phyloP scores from a whole-genome alignment of 2,888 invertebrate genomes.

The Encarsia formosa region DNA sequence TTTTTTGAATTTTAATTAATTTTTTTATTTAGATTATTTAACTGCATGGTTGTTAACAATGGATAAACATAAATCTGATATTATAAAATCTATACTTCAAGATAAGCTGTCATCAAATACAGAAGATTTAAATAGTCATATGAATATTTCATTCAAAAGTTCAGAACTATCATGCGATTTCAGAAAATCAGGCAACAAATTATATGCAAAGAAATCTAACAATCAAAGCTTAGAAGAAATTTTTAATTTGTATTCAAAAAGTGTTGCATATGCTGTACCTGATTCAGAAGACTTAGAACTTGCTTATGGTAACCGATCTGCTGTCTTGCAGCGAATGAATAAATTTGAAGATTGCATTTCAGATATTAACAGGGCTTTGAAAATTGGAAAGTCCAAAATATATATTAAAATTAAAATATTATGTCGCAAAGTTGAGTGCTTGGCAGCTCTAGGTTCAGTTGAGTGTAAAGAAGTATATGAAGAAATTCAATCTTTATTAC shows the following conservation, averaged over 20 bases:
- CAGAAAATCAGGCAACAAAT: too few species aligned
- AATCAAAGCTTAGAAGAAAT: background rate
- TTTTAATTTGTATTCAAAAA: constrained; percentile 56
- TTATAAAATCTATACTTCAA: too few species aligned
- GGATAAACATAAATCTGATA: too few species aligned
- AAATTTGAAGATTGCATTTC: constrained; percentile 62
- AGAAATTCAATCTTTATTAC: background rate
- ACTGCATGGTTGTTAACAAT: too few species aligned
- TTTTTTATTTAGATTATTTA: too few species aligned
- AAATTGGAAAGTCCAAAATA: constrained; percentile 58
- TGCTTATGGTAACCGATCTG: constrained; percentile 73
- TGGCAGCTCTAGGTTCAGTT: constrained; percentile 31
- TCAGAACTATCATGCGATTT: too few species aligned
- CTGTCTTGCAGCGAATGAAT: constrained; percentile 62
- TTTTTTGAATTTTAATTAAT: too few species aligned
- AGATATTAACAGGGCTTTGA: constrained; percentile 65
- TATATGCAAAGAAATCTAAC: background rate
- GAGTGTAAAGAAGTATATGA: constrained; percentile 4
- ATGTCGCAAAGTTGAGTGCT: constrained; percentile 57
- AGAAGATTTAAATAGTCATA: too few species aligned
- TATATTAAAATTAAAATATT: constrained; percentile 58
- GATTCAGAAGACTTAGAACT: constrained; percentile 60
- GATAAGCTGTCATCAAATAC: too few species aligned
- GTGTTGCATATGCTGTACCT: constrained; percentile 60
- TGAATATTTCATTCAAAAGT: too few species aligned